phyloP scores from a whole-genome alignment of 2,888 invertebrate genomes.

The Pocota personata region DNA sequence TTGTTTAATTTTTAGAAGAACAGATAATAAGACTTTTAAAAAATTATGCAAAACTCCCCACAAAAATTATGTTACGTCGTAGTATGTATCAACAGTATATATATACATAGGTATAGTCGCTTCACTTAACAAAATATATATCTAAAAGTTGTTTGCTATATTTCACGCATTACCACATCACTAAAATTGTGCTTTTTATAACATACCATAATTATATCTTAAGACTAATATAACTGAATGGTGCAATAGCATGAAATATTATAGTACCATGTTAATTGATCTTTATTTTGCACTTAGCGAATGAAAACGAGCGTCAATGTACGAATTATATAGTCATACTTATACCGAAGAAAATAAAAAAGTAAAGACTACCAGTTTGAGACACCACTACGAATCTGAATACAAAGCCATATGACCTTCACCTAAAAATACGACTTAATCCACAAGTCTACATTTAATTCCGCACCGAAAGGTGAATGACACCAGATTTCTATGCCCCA shows the following conservation, averaged over 20 bases:
- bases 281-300: slow-evolving; percentile 10
- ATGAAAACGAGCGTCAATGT: slow-evolving; percentile 9
- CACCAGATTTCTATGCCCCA: background rate
- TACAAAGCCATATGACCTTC: no score
- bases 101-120: no score
- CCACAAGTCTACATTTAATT: background rate
- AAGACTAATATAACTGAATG: background rate
- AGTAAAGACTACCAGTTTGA: background rate
- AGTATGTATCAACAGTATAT: no score
- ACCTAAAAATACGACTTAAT: slow-evolving; percentile 1
- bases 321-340: background rate
- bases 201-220: background rate
- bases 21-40: no score
- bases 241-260: background rate
- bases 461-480: slow-evolving; percentile 9
- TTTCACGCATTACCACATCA: slow-evolving; percentile 1
- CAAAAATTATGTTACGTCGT: no score
- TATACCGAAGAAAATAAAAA: background rate
- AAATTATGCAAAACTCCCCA: no score
- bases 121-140: background rate
- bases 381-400: background rate
- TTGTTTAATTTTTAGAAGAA: no score
- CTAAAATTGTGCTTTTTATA: background rate
- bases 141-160: background rate
- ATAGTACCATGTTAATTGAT: background rate